A percentile compares a stretch with the other conserved stretches of the same genome.
Evolutionary conservation across 2,888 invertebrate genomes (phyloP).

Genomic region (Lumbricus terrestris): DNA sequence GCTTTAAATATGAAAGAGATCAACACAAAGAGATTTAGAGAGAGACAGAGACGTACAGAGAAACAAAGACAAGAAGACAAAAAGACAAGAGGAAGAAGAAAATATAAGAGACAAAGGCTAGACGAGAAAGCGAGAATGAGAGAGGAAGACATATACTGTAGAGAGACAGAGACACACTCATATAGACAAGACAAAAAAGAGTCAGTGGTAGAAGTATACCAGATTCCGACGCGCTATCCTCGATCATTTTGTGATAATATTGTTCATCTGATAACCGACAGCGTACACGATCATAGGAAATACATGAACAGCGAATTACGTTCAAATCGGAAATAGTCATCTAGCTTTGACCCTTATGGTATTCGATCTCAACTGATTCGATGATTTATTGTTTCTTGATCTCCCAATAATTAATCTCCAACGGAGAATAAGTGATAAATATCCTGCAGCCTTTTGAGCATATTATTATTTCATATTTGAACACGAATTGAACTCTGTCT

Average conservation of each 20-base stretch:
- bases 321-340: neutral
- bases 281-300: neutral
- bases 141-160: no score
- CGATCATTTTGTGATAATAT: neutral
- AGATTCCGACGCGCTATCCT: neutral
- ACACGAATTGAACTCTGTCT: neutral
- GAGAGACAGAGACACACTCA: no score
- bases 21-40: neutral
- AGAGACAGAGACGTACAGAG: no score
- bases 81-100: no score
- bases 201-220: no score
- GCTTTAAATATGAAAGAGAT: no score
- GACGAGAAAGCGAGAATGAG: no score
- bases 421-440: neutral
- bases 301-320: neutral
- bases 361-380: neutral
- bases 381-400: neutral
- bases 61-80: no score
- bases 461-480: neutral
- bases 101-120: no score
- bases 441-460: neutral
- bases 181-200: no score
- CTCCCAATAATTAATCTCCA: slow-evolving; percentile 3
- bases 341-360: neutral
- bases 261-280: neutral